These are phyloP conservation scores for Taenaris catops DNA, from an alignment of 2,888 invertebrate species.

Conservation along the genomic window DNA sequence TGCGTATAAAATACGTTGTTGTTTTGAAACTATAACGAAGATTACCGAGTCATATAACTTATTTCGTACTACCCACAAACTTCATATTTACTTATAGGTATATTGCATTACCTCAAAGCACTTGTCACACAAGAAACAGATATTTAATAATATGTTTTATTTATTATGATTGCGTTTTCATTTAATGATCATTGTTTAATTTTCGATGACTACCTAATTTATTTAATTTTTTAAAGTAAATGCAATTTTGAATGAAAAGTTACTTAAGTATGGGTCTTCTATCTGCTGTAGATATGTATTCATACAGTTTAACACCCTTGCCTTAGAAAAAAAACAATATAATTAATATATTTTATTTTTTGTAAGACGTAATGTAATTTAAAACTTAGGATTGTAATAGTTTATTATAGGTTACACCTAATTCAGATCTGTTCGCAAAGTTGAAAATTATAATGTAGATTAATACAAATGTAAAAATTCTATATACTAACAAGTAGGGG, in stretches of 20 bases:
- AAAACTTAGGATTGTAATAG: not conserved
- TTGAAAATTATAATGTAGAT: no score
- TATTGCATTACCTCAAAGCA: constrained; percentile 30
- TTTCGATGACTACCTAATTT: constrained; percentile 17
- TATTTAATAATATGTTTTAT: constrained; percentile 24
- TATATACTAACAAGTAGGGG: no score
- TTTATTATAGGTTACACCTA: no score
- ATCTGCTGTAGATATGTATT: constrained; percentile 25
- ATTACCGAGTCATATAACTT: not conserved
- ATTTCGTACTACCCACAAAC: not conserved
- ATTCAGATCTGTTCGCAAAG: no score
- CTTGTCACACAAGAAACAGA: constrained; percentile 32
- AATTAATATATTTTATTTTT: not conserved
- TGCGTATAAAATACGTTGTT: not conserved
- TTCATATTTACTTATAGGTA: not conserved
- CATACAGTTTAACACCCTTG: constrained; percentile 29
- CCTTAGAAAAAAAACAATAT: constrained; percentile 11
- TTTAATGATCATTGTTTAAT: constrained; percentile 21
- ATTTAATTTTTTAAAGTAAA: constrained; percentile 18
- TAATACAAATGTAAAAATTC: no score
- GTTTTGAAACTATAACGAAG: not conserved
- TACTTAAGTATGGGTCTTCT: constrained; percentile 25
- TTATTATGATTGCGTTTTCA: constrained; percentile 21
- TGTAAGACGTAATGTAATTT: not conserved
- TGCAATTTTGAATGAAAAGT: constrained; percentile 21